Conservation (phyloP, 2,113 vertebrate genomes). For the Anoura caudifer region DNA sequence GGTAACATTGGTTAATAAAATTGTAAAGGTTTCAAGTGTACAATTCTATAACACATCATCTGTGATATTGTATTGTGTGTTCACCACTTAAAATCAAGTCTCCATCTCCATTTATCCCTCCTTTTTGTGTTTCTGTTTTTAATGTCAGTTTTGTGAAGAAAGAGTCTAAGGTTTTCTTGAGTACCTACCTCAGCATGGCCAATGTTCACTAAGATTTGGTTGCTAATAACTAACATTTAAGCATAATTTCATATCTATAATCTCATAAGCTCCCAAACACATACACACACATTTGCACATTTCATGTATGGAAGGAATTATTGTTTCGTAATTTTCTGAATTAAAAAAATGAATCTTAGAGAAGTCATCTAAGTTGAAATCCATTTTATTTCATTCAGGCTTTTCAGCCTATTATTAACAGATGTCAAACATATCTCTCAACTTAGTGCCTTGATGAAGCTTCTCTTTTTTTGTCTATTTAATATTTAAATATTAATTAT, state of each 20-base stretch:
- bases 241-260: background rate
- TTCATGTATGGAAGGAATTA: background rate
- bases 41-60: background rate
- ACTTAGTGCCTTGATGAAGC: background rate
- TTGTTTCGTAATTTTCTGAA: background rate
- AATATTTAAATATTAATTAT: background rate
- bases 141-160: background rate
- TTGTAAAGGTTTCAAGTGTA: background rate
- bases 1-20: background rate
- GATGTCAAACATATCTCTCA: background rate
- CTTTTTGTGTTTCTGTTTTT: background rate
- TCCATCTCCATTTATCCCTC: background rate
- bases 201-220: background rate
- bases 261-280: background rate
- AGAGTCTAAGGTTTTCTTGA: background rate
- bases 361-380: background rate
- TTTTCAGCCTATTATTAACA: background rate
- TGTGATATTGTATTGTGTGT: background rate
- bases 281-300: background rate
- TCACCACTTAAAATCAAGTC: background rate
- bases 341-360: background rate
- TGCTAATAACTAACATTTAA: background rate
- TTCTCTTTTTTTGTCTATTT: background rate
- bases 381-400: background rate
- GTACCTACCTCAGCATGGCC: background rate